Conservation (phyloP, 2,888 invertebrate species). For the Pycnomerus fuliginosus region DNA sequence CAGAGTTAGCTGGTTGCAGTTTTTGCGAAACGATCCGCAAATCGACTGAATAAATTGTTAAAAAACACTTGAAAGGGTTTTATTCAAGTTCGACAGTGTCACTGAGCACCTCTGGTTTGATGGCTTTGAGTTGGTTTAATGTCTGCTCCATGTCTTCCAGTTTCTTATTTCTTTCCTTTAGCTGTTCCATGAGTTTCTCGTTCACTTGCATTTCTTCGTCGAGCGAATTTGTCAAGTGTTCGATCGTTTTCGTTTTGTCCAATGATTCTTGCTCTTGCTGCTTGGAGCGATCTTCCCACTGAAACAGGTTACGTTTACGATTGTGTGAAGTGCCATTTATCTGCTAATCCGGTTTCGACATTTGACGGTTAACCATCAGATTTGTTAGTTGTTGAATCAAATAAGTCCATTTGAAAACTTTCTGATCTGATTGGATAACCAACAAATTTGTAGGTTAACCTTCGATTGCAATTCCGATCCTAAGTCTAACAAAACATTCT, state of each 20-base stretch:
- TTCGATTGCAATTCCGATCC: too few relatives aligned
- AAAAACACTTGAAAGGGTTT: constrained; percentile 3
- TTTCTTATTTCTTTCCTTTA: constrained; percentile 6
- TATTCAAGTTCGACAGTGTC: constrained; percentile 11
- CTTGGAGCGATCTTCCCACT: constrained; percentile 9
- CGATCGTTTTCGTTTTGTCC: constrained; percentile 2
- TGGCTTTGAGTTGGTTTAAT: too few relatives aligned
- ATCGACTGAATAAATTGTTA: constrained; percentile 25
- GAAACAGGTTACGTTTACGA: too few relatives aligned
- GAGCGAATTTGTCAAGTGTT: neutral
- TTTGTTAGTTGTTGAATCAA: too few relatives aligned
- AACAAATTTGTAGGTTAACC: too few relatives aligned
- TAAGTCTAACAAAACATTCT: too few relatives aligned
- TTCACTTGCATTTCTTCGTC: constrained; percentile 6
- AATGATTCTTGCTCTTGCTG: constrained; percentile 2
- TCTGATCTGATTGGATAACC: too few relatives aligned
- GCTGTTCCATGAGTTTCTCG: neutral
- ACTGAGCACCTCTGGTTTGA: neutral
- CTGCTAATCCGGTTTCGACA: too few relatives aligned
- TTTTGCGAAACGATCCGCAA: constrained; percentile 36
- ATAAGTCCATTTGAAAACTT: too few relatives aligned
- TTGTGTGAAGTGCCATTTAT: too few relatives aligned
- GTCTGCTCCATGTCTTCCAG: constrained; percentile 1
- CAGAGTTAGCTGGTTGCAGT: constrained; percentile 42
- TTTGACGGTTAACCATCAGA: too few relatives aligned